phyloP scores from a whole-genome alignment of 2,888 invertebrate species.

The Ormyrus thymus region DNA sequence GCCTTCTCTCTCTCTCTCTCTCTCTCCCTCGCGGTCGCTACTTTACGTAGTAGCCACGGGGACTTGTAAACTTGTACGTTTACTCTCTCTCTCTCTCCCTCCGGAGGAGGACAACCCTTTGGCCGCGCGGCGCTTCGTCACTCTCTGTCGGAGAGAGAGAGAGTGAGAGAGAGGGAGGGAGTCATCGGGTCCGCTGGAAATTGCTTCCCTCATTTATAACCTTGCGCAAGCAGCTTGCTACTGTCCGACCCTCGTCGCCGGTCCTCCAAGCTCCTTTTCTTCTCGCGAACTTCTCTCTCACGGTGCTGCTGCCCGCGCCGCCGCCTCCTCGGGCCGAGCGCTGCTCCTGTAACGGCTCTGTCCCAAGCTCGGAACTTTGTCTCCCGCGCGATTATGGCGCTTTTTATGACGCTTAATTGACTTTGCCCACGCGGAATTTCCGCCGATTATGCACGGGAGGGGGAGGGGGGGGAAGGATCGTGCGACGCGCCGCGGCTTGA shows the following conservation, averaged over 20 bases:
- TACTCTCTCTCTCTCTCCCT: constrained; percentile 33
- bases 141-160: background rate
- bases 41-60: constrained; percentile 26
- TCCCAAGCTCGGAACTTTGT: background rate
- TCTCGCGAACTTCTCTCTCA: constrained; percentile 1
- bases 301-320: background rate
- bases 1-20: constrained; percentile 24
- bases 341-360: too few relatives aligned
- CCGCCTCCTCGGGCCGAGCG: too few relatives aligned
- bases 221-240: constrained; percentile 57
- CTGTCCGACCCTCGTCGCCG: constrained; percentile 63
- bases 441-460: background rate
- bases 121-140: background rate
- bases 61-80: constrained; percentile 52
- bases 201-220: constrained; percentile 72
- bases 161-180: background rate
- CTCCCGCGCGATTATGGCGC: background rate
- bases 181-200: constrained; percentile 66
- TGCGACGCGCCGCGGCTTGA: too few relatives aligned
- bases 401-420: constrained; percentile 2
- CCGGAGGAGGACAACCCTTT: constrained; percentile 31
- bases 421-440: background rate
- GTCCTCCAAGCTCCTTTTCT: constrained; percentile 31
- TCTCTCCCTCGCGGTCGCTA: constrained; percentile 13
- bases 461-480: background rate